Evolutionary conservation across 2,113 vertebrate species (phyloP).

Genomic region (Mesitornis unicolor): DNA sequence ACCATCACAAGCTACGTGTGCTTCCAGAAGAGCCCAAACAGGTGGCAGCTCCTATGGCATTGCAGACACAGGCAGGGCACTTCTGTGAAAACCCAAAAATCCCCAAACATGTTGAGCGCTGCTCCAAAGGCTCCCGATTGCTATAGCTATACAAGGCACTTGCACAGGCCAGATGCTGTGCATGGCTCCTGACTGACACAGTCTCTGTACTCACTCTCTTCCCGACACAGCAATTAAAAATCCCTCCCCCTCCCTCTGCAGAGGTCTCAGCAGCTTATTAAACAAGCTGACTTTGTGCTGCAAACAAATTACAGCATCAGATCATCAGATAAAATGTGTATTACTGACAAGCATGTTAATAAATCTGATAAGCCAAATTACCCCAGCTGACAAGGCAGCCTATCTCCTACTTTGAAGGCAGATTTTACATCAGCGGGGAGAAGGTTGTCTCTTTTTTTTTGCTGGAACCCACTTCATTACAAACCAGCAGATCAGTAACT

Average conservation of each 20-base stretch:
- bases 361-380: constrained; percentile 33
- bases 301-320: constrained; percentile 35
- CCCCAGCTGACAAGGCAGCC: constrained; percentile 13
- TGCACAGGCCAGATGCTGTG: accelerated
- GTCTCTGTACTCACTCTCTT: background rate
- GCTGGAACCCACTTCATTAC: background rate
- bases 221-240: background rate
- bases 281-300: constrained; percentile 7
- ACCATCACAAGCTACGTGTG: background rate
- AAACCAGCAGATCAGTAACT: background rate
- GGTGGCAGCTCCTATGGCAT: background rate
- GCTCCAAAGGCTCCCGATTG: background rate
- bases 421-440: background rate
- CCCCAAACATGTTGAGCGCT: background rate
- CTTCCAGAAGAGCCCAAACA: background rate
- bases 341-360: constrained; percentile 32
- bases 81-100: background rate
- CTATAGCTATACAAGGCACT: accelerated
- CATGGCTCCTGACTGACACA: accelerated
- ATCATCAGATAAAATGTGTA: constrained; percentile 5
- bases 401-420: background rate
- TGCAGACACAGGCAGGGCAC: background rate
- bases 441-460: background rate
- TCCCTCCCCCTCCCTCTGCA: background rate
- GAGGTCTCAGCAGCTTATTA: background rate